Evolutionary conservation across 2,888 invertebrate species (phyloP).

Genomic region (Copidosoma aretas): DNA sequence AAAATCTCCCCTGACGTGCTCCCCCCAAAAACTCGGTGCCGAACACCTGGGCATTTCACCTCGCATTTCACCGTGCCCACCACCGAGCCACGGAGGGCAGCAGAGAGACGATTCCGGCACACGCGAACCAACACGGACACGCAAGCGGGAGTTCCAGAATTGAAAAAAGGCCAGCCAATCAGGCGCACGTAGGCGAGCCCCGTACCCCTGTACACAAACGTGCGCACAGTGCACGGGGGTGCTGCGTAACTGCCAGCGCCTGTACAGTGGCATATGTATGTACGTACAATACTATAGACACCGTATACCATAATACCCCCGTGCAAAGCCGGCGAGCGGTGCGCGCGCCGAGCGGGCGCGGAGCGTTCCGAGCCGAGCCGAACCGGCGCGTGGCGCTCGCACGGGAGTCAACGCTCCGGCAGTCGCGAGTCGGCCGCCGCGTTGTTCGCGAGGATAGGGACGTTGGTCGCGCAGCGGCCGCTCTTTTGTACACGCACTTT

Average conservation of each 20-base stretch:
- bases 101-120: too few relatives aligned
- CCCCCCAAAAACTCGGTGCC: too few relatives aligned
- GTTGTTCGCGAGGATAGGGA: constrained; percentile 42
- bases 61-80: too few relatives aligned
- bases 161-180: neutral
- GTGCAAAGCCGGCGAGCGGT: constrained; percentile 1
- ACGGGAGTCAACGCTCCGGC: constrained; percentile 48
- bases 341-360: constrained; percentile 36
- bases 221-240: constrained; percentile 17
- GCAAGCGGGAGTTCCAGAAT: neutral
- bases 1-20: too few relatives aligned
- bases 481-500: constrained; percentile 1
- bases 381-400: constrained; percentile 59
- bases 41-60: too few relatives aligned
- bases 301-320: neutral
- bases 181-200: neutral
- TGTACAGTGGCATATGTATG: neutral
- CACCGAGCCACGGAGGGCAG: too few relatives aligned
- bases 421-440: constrained; percentile 60
- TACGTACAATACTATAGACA: neutral
- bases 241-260: constrained; percentile 8
- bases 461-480: constrained; percentile 17
- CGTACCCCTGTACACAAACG: neutral
- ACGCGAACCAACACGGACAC: neutral
- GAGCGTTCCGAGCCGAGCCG: constrained; percentile 49